Base-by-base conservation (phyloP, 2,888 invertebrate genomes). In the Barypeithes pellucidus region DNA sequence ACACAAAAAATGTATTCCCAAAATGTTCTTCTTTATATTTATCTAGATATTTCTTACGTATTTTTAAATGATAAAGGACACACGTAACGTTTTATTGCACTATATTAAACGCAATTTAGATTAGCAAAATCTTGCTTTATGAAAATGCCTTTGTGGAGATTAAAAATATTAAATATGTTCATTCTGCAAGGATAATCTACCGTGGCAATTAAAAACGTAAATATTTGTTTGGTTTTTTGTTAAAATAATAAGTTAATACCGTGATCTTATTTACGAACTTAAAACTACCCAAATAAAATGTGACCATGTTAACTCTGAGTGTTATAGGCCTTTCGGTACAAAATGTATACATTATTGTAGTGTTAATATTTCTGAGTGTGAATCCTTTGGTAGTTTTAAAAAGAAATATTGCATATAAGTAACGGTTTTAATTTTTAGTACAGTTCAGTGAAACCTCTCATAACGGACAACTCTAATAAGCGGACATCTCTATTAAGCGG, bases 31-130 rank as follows among this genome's bases (percentile, higher is more conserved):
- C 4, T 16, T 16, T 43, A 5, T 14, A 43, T 7, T 8, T 1
- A n/a, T n/a, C 0, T 43, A 8, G 22, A 50, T 0, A 20, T 47
- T 47, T 11, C 20, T 4, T 20, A 8, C 20, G 20, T 20, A 52
- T 54, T 33, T 33, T 54, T 54, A 54, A 14, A 29, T 33, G 54
- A 33, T 14, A n/a, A n/a, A n/a, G n/a, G n/a, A n/a, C 33, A 57
- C n/a, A 3, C 16, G 18, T 12, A 0, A 22, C 5, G 8, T 50
- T 22, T 4, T 12, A 33, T 57, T 29, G 29, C 5, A 2, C 18
- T 65, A 52, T 50, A 50, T 36, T 36, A 47, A 18, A n/a, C 20
- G 36, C n/a, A 67, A 59, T 67, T 67, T 67, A 67, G 67, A 67
- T 67, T 67, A 57, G 11, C 18, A 22, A 24, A 67, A 67, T 67